These are phyloP conservation scores for Tetheella fluctuosa DNA, from an alignment of 2,888 invertebrate species.

Conservation along the genomic window DNA sequence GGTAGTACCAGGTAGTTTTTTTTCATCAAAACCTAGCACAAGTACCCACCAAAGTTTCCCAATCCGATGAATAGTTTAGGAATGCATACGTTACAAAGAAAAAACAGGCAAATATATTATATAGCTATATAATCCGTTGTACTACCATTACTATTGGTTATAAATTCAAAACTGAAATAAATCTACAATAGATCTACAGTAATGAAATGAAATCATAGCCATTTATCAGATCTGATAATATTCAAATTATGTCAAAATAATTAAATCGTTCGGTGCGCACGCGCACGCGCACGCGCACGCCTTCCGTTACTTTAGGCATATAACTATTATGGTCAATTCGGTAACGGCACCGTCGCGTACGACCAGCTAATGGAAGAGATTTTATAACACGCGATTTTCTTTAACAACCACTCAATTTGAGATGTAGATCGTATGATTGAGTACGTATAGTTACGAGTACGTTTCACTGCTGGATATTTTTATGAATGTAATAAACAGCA, in stretches of 20 bases:
- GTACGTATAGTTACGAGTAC: background rate
- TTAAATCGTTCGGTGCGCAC: slow-evolving; percentile 54
- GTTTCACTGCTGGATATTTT: background rate
- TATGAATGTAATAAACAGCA: background rate
- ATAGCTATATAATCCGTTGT: no score
- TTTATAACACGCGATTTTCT: slow-evolving; percentile 56
- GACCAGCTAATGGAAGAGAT: slow-evolving; percentile 61
- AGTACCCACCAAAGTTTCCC: no score
- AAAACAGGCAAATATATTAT: no score
- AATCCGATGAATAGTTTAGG: no score
- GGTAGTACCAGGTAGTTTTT: no score
- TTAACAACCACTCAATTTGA: slow-evolving; percentile 15
- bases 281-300: slow-evolving; percentile 49
- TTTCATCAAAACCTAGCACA: no score
- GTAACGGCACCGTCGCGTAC: slow-evolving; percentile 65
- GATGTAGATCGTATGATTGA: background rate
- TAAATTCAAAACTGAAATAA: no score
- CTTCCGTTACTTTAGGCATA: slow-evolving; percentile 39
- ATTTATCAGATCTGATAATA: background rate
- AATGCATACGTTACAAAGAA: no score
- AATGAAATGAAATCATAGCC: slow-evolving; percentile 4
- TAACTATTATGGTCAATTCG: slow-evolving; percentile 63
- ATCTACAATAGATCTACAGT: background rate
- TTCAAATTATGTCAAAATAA: slow-evolving; percentile 45
- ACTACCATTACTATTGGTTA: no score